Evolutionary conservation across 2,888 invertebrate species (phyloP), one percentile per base, ranked within the genome.

Genomic region (Brachyptera putata): DNA sequence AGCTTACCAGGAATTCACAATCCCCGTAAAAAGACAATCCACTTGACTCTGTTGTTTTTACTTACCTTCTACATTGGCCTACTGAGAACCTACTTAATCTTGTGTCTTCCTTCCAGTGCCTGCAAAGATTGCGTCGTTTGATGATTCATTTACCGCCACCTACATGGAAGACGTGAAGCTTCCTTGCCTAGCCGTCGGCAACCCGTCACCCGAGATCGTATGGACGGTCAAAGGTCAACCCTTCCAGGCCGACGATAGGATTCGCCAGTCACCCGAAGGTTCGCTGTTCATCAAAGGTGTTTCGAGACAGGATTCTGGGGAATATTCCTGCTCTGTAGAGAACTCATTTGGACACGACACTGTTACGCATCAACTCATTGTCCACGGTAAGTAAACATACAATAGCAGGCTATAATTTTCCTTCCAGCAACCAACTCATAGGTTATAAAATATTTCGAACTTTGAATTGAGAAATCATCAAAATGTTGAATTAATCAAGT

Each of bases 41-140:
- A n/a, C n/a, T n/a, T n/a, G n/a, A n/a, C n/a, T n/a, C n/a, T n/a
- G n/a, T n/a, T n/a, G n/a, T n/a, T n/a, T n/a, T n/a, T n/a, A n/a
- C n/a, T n/a, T n/a, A n/a, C n/a, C n/a, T n/a, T n/a, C n/a, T n/a
- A n/a, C n/a, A n/a, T n/a, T n/a, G n/a, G n/a, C n/a, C n/a, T n/a
- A n/a, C n/a, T n/a, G n/a, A n/a, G n/a, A n/a, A n/a, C n/a, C n/a
- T n/a, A n/a, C n/a, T 21, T 48, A 16, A 43, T 30, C n/a, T n/a
- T n/a, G n/a, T 24, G 56, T 24, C 34, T 22, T 11, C 30, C 25
- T 73, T 77, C 63, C 73, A 90, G 95, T 94, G 61, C 91, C 95
- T 48, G 95, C 95, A 1, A 91, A 91, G 74, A 95, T 95, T 68
- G 94, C 95, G 46, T 95, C 95, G 1, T 96, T 96, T 75, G 94